Conservation (phyloP, 1,140 invertebrate species). For the Mamestra configurata region DNA sequence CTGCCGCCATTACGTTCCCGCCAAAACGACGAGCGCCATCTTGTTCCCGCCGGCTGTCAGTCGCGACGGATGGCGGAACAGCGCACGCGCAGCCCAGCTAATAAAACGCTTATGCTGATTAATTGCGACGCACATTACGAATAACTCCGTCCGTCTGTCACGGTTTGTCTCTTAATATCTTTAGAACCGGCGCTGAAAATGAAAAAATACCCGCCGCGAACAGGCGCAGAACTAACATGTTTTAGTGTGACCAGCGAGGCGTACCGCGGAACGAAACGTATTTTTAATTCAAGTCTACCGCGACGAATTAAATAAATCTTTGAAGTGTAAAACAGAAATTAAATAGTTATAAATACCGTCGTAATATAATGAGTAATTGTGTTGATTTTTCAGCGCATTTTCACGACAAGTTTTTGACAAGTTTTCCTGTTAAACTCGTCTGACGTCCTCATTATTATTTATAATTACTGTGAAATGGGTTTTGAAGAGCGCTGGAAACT, state of each 20-base stretch:
- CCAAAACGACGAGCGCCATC: conserved; percentile 64
- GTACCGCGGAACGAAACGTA: conserved; percentile 55
- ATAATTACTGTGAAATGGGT: background rate
- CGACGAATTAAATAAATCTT: conserved; percentile 60
- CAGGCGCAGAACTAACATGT: conserved; percentile 59
- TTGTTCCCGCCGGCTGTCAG: conserved; percentile 70
- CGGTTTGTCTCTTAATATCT: conserved; percentile 59
- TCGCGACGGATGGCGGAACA: conserved; percentile 71
- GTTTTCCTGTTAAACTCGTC: background rate
- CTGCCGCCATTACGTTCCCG: conserved; percentile 66
- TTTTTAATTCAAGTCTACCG: conserved; percentile 59
- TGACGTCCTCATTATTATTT: background rate
- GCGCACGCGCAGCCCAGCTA: conserved; percentile 61
- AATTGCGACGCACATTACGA: conserved; percentile 66
- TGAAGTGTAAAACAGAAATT: conserved; percentile 51
- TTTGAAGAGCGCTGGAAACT: background rate
- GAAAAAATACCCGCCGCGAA: conserved; percentile 53
- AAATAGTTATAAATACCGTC: conserved; percentile 46
- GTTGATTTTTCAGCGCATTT: conserved; percentile 24
- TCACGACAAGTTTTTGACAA: background rate
- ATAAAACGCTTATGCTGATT: conserved; percentile 78
- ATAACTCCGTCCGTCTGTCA: conserved; percentile 60
- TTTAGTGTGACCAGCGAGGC: conserved; percentile 50
- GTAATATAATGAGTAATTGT: conserved; percentile 40
- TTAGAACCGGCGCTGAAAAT: conserved; percentile 55